Base-by-base conservation (phyloP, 2,888 invertebrate genomes). In the Orthonychiurus folsomi region DNA sequence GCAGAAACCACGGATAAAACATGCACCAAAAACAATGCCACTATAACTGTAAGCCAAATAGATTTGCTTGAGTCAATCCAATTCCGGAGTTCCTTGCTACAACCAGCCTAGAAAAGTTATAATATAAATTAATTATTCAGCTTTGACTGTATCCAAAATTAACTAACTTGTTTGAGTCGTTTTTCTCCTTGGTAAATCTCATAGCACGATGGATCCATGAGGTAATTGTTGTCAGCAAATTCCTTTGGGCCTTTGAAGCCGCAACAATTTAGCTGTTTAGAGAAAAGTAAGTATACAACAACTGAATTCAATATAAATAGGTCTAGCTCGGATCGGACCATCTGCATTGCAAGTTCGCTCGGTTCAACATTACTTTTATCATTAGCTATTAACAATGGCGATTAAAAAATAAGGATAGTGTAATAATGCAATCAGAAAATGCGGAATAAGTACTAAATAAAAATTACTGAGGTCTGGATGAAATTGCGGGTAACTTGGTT, bases 221-320 rank as follows among this genome's bases (percentile, higher is more conserved):
- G 74, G 60, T 76, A 75, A 59, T 74, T 75, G 60, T 75, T 75
- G 59, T 75, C 74, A 18, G 76, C 76, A 69, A 77, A 77, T 63
- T 77, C 77, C 66, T 74, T 73, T 1, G 76, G 76, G 15, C 77
- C 77, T 54, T 69, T 69, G 69, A 75, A 76, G 12, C 77, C 77
- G 66, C 77, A 77, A 62, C 77, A 77, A 57, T 74, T 69, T 50
- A 77, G 69, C 77, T 77, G 69, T 20, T 21, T 28, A 9, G 27
- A 27, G 28, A 28, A 21, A 15, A 27, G 20, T 24, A 23, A 3
- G 5, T 55, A n/a, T 25, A 55, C 12, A 3, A 15, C 24, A 24
- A 23, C 26, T 55, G 5, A n/a, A n/a, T 55, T 20, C 12, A 55
- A 5, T 55, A 23, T 23, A 25, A 15, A 27, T 9, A 52, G 24